phyloP scores from a whole-genome alignment of 2,888 invertebrate genomes.

The Acanthopleura granulata region DNA sequence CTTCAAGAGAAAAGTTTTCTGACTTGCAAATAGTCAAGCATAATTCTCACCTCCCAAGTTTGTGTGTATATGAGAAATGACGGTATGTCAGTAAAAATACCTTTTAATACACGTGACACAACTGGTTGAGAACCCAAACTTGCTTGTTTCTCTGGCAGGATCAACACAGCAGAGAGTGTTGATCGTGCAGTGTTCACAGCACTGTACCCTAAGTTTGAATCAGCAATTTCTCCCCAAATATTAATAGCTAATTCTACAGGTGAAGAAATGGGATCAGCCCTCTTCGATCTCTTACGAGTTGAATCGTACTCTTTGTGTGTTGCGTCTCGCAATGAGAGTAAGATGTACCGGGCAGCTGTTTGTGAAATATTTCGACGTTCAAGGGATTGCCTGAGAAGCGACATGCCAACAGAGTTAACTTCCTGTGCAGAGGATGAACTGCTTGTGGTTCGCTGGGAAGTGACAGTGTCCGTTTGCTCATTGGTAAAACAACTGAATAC shows the following conservation, averaged over 20 bases:
- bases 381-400: slow-evolving; percentile 14
- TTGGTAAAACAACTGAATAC: not conserved
- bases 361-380: slow-evolving; percentile 20
- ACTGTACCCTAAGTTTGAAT: slow-evolving; percentile 29
- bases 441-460: too few species aligned
- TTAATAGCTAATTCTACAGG: slow-evolving; percentile 29
- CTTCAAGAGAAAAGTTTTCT: not conserved
- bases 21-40: not conserved
- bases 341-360: slow-evolving; percentile 23
- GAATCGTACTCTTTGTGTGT: slow-evolving; percentile 32
- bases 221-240: slow-evolving; percentile 27
- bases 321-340: slow-evolving; percentile 29
- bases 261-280: slow-evolving; percentile 30
- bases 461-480: too few species aligned
- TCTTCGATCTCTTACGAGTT: slow-evolving; percentile 34
- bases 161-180: not conserved
- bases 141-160: not conserved
- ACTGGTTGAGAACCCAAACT: not conserved
- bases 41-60: slow-evolving; percentile 20
- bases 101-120: slow-evolving; percentile 17
- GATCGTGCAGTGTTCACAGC: slow-evolving; percentile 26
- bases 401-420: too few species aligned
- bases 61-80: slow-evolving; percentile 15
- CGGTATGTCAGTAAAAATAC: slow-evolving; percentile 6
- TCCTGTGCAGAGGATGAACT: too few species aligned